phyloP scores from a whole-genome alignment of 1,140 invertebrate genomes.

The Drosophila malerkotliana region DNA sequence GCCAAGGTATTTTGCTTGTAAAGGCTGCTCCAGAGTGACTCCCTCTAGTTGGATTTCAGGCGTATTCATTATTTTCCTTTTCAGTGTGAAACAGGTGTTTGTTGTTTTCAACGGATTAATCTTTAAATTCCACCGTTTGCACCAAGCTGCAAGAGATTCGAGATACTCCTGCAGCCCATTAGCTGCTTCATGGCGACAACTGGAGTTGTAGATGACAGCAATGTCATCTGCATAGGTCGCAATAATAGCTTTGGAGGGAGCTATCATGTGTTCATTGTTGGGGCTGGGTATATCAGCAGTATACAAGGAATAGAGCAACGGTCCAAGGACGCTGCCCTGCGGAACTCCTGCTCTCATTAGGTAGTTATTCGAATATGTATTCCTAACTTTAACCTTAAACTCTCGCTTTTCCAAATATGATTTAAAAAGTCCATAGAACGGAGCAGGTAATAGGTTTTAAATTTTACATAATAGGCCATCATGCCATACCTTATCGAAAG shows the following conservation, averaged over 20 bases:
- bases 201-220: background rate
- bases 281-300: slow-evolving; percentile 22
- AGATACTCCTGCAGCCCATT: background rate
- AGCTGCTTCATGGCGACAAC: background rate
- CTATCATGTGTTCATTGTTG: background rate
- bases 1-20: too few species aligned
- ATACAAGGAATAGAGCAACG: slow-evolving; percentile 17
- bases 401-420: background rate
- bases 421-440: background rate
- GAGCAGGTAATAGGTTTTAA: background rate
- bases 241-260: slow-evolving; percentile 16
- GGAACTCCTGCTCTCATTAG: slow-evolving; percentile 16
- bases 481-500: slow-evolving; percentile 10
- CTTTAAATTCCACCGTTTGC: too few species aligned
- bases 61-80: too few species aligned
- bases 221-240: background rate
- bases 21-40: too few species aligned
- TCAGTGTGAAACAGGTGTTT: too few species aligned
- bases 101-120: too few species aligned
- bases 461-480: background rate
- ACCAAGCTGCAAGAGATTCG: too few species aligned
- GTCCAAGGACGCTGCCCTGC: slow-evolving; percentile 2
- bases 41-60: too few species aligned
- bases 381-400: slow-evolving; percentile 2
- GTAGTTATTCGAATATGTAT: slow-evolving; percentile 3